A percentile compares a stretch with the other conserved stretches of the same genome.
These are phyloP conservation scores for Rhagium mordax DNA, from an alignment of 2,888 invertebrate genomes.

Conservation along the genomic window DNA sequence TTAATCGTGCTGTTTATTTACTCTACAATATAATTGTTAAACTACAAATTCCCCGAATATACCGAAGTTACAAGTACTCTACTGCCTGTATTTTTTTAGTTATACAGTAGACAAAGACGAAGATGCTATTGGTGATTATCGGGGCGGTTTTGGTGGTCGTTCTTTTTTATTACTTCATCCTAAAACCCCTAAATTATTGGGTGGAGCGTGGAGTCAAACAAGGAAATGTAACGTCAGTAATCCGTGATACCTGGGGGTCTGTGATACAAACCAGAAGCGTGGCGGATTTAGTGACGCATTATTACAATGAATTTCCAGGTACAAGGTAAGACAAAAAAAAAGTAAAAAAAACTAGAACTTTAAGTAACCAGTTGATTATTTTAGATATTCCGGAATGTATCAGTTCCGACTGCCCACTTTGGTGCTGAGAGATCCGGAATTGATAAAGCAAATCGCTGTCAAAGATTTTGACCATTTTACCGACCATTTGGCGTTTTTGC, in stretches of 20 bases:
- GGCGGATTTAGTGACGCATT: too few relatives aligned
- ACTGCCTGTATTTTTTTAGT: too few relatives aligned
- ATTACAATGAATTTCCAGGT: neutral
- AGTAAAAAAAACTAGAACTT: neutral
- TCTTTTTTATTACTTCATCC: conserved; percentile 31
- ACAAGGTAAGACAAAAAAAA: neutral
- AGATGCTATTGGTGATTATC: too few relatives aligned
- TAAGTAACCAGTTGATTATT: neutral
- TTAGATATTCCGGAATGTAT: conserved; percentile 58
- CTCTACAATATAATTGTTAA: too few relatives aligned
- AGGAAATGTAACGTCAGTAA: too few relatives aligned
- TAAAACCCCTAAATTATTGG: conserved; percentile 43
- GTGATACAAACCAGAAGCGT: too few relatives aligned
- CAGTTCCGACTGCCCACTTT: conserved; percentile 67
- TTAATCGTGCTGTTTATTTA: too few relatives aligned
- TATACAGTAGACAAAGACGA: too few relatives aligned
- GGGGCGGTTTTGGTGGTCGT: conserved; percentile 7
- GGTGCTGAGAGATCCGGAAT: conserved; percentile 72
- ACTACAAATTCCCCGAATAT: too few relatives aligned
- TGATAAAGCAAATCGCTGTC: conserved; percentile 75
- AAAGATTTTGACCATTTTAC: conserved; percentile 70
- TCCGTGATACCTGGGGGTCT: too few relatives aligned
- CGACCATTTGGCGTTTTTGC: conserved; percentile 42
- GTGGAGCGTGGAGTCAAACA: conserved; percentile 44
- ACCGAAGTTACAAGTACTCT: too few relatives aligned